A percentile compares a stretch with the other conserved stretches of the same genome.
Conservation (phyloP, 2,113 vertebrate species). For the Scopus umbretta region DNA sequence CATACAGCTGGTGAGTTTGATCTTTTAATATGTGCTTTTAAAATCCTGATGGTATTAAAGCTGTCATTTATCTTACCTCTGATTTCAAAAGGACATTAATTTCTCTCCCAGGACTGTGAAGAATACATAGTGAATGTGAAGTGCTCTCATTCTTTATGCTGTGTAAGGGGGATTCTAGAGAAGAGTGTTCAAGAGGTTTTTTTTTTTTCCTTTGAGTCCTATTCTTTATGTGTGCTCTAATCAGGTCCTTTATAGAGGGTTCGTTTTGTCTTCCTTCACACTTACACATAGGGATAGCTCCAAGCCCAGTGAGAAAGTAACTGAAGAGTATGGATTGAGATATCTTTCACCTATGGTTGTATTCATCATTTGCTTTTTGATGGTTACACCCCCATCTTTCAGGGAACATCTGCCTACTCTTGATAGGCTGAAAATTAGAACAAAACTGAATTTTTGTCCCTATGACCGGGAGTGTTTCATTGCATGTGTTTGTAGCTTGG, state of each 20-base stretch:
- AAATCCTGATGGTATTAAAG: not conserved
- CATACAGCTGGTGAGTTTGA: not conserved
- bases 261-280: not conserved
- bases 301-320: not conserved
- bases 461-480: not conserved
- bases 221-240: not conserved
- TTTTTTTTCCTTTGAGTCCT: not conserved
- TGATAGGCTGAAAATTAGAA: not conserved
- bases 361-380: not conserved
- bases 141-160: not conserved
- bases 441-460: not conserved
- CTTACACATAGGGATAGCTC: not conserved
- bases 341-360: not conserved
- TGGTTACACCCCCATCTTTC: not conserved
- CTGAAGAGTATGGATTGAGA: not conserved
- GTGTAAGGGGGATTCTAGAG: not conserved
- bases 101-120: not conserved
- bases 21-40: not conserved
- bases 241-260: not conserved
- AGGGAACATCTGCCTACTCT: not conserved
- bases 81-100: not conserved
- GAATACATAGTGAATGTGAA: not conserved
- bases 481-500: not conserved
- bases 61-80: not conserved
- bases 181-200: not conserved